Evolutionary conservation across 23 tunicate species (phyloP).

Genomic region (Phallusia fumigata): DNA sequence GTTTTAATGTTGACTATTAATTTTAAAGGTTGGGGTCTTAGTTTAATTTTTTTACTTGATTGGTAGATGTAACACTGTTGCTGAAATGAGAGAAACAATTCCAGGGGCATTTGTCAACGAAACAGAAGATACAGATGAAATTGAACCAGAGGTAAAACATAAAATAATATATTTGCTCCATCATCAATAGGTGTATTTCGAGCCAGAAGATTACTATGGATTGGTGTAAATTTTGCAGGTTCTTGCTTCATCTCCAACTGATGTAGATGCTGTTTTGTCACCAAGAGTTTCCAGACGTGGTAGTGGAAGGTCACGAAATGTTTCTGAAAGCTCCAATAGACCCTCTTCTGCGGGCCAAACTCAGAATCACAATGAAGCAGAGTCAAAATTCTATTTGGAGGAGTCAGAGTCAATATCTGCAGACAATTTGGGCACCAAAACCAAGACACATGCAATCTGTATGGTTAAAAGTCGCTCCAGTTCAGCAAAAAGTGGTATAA

Average conservation of each 20-base stretch:
- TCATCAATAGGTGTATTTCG: no score
- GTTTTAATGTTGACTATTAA: not conserved
- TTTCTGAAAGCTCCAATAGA: constrained; percentile 22
- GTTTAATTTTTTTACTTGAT: constrained; percentile 9
- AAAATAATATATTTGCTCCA: no score
- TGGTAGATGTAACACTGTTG: constrained; percentile 67
- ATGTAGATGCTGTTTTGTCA: constrained; percentile 58
- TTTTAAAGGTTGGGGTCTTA: not conserved
- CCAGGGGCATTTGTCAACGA: constrained; percentile 87
- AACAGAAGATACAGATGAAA: not conserved
- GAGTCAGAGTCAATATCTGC: not conserved
- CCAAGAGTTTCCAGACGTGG: constrained; percentile 49
- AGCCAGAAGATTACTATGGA: not conserved
- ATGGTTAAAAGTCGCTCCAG: constrained; percentile 4
- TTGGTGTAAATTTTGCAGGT: not conserved
- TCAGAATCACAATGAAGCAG: not conserved
- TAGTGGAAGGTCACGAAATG: constrained; percentile 51
- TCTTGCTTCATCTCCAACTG: constrained; percentile 23
- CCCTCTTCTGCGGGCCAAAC: constrained; percentile 36
- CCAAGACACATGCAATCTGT: not conserved
- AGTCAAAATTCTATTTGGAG: not conserved
- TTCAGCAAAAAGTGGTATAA: not conserved
- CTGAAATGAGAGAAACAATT: constrained; percentile 59
- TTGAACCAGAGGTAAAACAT: not conserved
- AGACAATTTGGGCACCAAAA: not conserved